Base-by-base conservation (phyloP, 2,113 vertebrate genomes). In the Alligator sinensis region DNA sequence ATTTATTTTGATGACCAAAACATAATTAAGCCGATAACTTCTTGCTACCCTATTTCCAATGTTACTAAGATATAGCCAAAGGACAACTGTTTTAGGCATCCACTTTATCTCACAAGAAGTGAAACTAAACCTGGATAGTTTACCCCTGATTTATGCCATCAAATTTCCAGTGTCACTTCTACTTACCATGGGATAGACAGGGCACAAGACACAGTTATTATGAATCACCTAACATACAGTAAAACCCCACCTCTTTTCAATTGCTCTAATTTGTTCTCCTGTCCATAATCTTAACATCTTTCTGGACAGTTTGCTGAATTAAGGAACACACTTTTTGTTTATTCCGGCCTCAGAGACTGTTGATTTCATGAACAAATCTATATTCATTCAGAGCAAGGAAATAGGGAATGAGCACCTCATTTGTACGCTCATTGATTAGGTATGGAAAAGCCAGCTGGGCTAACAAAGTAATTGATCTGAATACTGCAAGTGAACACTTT, bases 361-460 rank as follows among this genome's bases (percentile, higher is more conserved):
- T 78, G 80, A 86, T 61, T 74, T 95, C 72, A 75, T 59, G 81
- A 90, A 28, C n/a, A 91, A 96, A 94, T 95, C 91, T 89, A 95
- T 94, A 88, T 90, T 94, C 80, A 78, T 91, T 94, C 80, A 81
- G 60, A 75, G 4, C 9, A 68, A 83, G 84, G 54, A 96, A 94
- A 90, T 58, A 15, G 38, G 19, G 64, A 93, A 92, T 66, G 72
- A 93, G 34, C 2, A 1, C 5, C 92, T 94, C 86, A 80, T 88
- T 88, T 90, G 81, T 80, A 77, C 59, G 78, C 81, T 86, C 77
- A 97, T 87, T 89, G 93, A 96, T 3, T 95, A 74, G 85, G 70
- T 93, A 82, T 62, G n/a, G 80, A 91, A 90, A 22, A 91, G 54
- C 58, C 76, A 84, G 25, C 27, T 93, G 72, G 84, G 54, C 82